These are phyloP conservation scores for Tricholaema leucomelas DNA, from an alignment of 2,113 vertebrate species.

Conservation along the genomic window DNA sequence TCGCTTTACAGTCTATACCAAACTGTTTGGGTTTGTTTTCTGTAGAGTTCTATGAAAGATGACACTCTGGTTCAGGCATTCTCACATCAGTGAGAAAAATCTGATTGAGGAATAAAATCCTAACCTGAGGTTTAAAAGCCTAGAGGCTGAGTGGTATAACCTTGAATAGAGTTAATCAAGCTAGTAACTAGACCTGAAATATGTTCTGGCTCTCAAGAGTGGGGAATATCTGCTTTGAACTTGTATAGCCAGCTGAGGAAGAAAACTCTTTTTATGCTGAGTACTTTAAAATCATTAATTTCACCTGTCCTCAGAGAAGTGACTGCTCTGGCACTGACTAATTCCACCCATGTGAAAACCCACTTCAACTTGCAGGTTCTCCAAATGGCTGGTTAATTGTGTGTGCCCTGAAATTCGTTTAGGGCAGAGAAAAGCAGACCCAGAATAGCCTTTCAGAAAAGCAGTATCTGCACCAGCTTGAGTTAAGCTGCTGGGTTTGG, in stretches of 20 bases:
- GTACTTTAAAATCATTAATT: not conserved
- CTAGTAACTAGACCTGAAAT: not conserved
- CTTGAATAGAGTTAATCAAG: not conserved
- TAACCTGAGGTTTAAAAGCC: not conserved
- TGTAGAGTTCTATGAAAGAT: not conserved
- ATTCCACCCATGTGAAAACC: not conserved
- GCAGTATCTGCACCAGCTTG: not conserved
- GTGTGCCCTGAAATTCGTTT: not conserved
- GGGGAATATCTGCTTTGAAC: not conserved
- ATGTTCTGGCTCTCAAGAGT: not conserved
- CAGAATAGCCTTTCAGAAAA: not conserved
- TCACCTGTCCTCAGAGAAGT: not conserved
- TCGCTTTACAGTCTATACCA: not conserved
- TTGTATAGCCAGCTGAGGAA: not conserved
- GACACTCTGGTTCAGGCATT: not conserved
- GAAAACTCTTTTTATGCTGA: not conserved
- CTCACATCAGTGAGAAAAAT: not conserved
- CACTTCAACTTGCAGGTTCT: not conserved
- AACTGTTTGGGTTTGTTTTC: not conserved
- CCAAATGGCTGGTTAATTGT: not conserved
- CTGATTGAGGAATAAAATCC: not conserved
- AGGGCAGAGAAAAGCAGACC: not conserved
- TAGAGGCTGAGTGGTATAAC: not conserved
- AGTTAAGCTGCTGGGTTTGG: not conserved
- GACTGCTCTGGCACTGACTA: not conserved